Base-by-base conservation (phyloP, 2,888 invertebrate genomes). In the Nasonovia ribisnigri region DNA sequence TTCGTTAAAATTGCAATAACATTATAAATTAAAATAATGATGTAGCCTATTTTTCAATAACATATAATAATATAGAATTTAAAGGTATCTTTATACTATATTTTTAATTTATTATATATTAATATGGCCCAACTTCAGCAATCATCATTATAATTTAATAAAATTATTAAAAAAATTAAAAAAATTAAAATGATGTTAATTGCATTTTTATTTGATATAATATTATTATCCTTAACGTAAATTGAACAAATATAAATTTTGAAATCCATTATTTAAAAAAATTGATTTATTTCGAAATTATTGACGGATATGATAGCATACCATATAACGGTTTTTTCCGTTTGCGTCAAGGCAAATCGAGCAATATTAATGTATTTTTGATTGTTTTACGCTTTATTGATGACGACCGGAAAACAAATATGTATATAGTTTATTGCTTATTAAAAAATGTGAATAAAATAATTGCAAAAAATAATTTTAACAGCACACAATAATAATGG, bases 281-380 rank as follows among this genome's bases (percentile, higher is more conserved):
- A 86, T 29, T 46, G 29, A 8, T 86, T 86, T 11, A 84, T 43
- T 43, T 48, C 4, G 29, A 46, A 86, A 48, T 86, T 46, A 86
- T 86, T 29, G 2, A 46, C 46, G 46, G 29, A 46, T 86, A 86
- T 46, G 11, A 43, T 86, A 77, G 8, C 42, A 84, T 84, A 84
- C 29, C 29, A 42, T 48, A 29, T 86, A 46, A 86, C 86, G 43
- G 46, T 86, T 46, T 86, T 84, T 84, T 29, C 43, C 8, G 36
- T 77, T 42, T n/a, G 46, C 90, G n/a, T 67, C 67, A 67, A 90
- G n/a, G 60, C 20, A 36, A 77, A n/a, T 46, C 46, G 90, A 90
- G 67, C 67, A 77, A 90, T 90, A 90, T 90, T 90, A 67, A 90
- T 90, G 20, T 46, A 24, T 90, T 48, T 86, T 77, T 36, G 36